Conservation (phyloP, 2,113 vertebrate species). For the Pituophis catenifer region DNA sequence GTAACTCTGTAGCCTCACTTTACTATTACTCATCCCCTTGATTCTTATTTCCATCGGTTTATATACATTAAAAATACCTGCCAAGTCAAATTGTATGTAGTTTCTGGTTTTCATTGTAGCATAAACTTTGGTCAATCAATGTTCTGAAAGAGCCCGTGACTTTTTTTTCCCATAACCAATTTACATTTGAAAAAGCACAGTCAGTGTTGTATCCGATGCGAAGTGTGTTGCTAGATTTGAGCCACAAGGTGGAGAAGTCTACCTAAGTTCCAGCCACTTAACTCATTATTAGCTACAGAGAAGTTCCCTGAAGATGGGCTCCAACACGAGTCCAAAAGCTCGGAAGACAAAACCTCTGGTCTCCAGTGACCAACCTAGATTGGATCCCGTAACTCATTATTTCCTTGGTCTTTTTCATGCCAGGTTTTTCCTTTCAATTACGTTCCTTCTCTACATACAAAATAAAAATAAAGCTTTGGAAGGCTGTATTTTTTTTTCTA, state of each 20-base stretch:
- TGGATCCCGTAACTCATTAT: neutral
- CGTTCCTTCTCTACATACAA: neutral
- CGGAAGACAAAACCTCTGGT: neutral
- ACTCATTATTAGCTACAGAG: neutral
- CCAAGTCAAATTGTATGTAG: neutral
- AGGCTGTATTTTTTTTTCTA: neutral
- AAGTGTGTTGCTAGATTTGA: conserved; percentile 2
- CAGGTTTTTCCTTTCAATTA: neutral
- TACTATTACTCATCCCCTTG: neutral
- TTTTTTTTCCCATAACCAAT: neutral
- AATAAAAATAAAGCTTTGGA: neutral
- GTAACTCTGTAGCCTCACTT: neutral
- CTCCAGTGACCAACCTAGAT: neutral
- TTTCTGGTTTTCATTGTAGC: neutral
- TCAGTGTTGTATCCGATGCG: rapidly evolving
- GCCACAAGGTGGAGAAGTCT: conserved; percentile 67
- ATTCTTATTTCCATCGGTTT: neutral
- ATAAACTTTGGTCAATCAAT: neutral
- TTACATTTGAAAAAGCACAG: neutral
- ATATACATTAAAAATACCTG: neutral
- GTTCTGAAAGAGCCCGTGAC: neutral
- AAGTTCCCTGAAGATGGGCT: neutral
- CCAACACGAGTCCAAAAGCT: neutral
- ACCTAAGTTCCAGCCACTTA: conserved; percentile 50
- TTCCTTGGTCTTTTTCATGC: neutral